These are phyloP conservation scores for Vannuccia rotundouncinata DNA, from an alignment of 2,888 invertebrate species.

Conservation along the genomic window DNA sequence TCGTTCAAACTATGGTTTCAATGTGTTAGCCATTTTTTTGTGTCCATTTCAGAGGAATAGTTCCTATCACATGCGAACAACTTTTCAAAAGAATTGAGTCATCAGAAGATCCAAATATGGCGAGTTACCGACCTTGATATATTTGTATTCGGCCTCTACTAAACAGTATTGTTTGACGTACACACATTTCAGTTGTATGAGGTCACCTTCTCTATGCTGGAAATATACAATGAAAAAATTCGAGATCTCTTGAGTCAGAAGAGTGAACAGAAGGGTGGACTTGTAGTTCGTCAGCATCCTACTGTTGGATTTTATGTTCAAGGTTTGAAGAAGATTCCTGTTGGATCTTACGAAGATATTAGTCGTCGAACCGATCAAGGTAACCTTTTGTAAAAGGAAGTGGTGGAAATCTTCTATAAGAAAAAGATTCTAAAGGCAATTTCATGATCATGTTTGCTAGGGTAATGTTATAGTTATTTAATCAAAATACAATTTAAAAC, in stretches of 20 bases:
- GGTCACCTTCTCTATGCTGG: constrained; percentile 53
- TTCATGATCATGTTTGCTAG: too few relatives aligned
- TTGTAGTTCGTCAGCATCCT: constrained; percentile 50
- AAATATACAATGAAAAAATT: constrained; percentile 55
- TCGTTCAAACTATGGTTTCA: neutral
- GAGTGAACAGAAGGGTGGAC: constrained; percentile 48
- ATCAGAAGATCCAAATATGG: constrained; percentile 41
- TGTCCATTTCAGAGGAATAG: constrained; percentile 44
- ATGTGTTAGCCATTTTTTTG: neutral
- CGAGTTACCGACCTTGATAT: neutral
- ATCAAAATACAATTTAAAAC: too few relatives aligned
- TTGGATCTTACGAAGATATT: constrained; percentile 56
- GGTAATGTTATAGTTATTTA: too few relatives aligned
- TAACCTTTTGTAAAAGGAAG: constrained; percentile 40
- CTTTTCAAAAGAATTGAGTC: constrained; percentile 48
- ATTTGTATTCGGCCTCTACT: neutral
- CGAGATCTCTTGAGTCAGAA: constrained; percentile 50
- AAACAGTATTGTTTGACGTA: too few relatives aligned
- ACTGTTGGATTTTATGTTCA: constrained; percentile 53
- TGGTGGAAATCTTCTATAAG: too few relatives aligned
- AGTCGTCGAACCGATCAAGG: constrained; percentile 56
- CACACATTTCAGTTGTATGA: constrained; percentile 41
- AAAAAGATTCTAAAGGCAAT: too few relatives aligned
- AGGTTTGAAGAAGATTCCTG: constrained; percentile 54
- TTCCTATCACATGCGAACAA: constrained; percentile 50